These are phyloP conservation scores for Lacerta agilis DNA, from an alignment of 2,797 vertebrate genomes.

Conservation along the genomic window DNA sequence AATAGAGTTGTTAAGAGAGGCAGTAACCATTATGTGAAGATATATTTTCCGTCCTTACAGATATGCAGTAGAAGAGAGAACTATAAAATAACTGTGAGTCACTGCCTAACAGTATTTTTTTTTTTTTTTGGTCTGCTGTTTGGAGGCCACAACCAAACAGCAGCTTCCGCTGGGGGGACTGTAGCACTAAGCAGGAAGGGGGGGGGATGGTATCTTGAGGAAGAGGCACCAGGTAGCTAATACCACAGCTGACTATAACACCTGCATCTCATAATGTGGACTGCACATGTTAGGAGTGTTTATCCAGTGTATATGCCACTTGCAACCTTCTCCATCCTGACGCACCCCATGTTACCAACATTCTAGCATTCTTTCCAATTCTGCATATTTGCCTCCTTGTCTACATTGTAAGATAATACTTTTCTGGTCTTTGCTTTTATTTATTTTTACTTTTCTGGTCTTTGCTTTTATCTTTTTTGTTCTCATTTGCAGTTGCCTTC, in stretches of 20 bases:
- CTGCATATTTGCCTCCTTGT: neutral
- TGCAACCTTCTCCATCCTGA: neutral
- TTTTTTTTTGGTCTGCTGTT: neutral
- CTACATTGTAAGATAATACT: neutral
- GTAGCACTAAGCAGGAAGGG: neutral
- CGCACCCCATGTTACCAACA: neutral
- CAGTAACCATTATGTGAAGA: neutral
- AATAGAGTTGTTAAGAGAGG: slow-evolving; percentile 21
- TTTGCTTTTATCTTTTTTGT: neutral
- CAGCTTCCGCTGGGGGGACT: neutral
- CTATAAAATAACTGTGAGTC: neutral
- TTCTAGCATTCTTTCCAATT: neutral
- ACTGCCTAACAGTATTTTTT: neutral
- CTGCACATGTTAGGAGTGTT: neutral
- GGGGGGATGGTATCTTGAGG: neutral
- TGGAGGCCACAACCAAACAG: neutral
- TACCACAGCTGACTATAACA: neutral
- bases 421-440: neutral
- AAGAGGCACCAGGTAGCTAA: neutral
- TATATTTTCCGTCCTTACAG: neutral
- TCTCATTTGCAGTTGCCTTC: neutral
- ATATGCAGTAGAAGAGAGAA: neutral
- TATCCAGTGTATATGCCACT: neutral
- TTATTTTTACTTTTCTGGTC: neutral
- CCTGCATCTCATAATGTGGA: neutral